Evolutionary conservation across 64 coral and sea anemone species (phyloP).

Genomic region (Acropora tenuis): DNA sequence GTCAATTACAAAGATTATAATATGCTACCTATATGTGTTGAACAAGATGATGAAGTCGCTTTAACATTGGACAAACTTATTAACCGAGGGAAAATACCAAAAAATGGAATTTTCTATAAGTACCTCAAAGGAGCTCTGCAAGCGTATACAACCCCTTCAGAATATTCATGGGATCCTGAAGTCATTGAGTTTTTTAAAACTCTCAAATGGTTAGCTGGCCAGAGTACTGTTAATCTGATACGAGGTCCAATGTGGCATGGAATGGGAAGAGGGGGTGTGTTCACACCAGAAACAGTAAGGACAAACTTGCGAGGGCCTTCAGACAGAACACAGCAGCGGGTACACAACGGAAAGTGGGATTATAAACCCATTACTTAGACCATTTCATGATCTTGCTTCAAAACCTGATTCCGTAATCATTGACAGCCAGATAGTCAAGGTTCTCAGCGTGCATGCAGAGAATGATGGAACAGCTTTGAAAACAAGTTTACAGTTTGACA

Average conservation of each 20-base stretch:
- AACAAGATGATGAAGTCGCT: slow-evolving; percentile 34
- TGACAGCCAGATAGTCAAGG: slow-evolving; percentile 47
- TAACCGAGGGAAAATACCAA: slow-evolving; percentile 66
- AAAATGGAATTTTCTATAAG: slow-evolving; percentile 67
- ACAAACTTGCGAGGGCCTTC: slow-evolving; percentile 64
- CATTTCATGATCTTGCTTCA: slow-evolving; percentile 57
- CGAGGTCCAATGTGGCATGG: slow-evolving; percentile 74
- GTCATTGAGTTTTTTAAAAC: slow-evolving; percentile 69
- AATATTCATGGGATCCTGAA: slow-evolving; percentile 75
- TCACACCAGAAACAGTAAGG: slow-evolving; percentile 60
- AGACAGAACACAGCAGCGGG: slow-evolving; percentile 52
- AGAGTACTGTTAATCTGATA: slow-evolving; percentile 64
- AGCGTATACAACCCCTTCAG: slow-evolving; percentile 65
- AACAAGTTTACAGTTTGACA: slow-evolving; percentile 41
- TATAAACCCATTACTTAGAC: slow-evolving; percentile 60
- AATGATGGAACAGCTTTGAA: slow-evolving; percentile 46
- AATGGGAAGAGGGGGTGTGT: slow-evolving; percentile 56
- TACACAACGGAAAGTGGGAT: slow-evolving; percentile 69
- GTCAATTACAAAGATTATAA: slow-evolving; percentile 60
- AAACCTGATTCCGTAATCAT: slow-evolving; percentile 53
- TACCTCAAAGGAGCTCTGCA: slow-evolving; percentile 67
- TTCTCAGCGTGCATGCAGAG: slow-evolving; percentile 37
- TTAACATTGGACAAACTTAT: slow-evolving; percentile 20
- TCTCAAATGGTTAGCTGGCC: slow-evolving; percentile 17
- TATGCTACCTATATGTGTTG: slow-evolving; percentile 67